phyloP scores from a whole-genome alignment of 2,888 invertebrate genomes.

The Hyposoter dolosus region DNA sequence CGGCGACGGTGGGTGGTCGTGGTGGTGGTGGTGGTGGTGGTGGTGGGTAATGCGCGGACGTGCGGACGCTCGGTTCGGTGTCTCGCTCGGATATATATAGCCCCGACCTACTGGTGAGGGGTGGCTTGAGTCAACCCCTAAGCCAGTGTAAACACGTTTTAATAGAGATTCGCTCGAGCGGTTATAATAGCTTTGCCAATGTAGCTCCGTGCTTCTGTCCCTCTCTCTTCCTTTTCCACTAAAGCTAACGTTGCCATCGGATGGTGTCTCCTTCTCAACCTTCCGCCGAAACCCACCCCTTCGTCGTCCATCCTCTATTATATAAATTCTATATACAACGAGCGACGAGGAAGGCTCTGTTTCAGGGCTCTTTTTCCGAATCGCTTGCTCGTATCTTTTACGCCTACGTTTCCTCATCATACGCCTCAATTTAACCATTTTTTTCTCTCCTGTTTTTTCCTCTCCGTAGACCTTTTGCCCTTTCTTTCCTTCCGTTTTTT shows the following conservation, averaged over 20 bases:
- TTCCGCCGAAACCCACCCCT: conserved; percentile 13
- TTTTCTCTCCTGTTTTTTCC: conserved; percentile 1
- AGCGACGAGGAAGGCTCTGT: neutral
- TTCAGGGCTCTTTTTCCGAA: conserved; percentile 48
- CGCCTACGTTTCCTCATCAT: conserved; percentile 58
- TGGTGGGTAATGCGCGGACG: conserved; percentile 58
- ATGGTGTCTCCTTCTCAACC: conserved; percentile 38
- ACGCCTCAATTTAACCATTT: conserved; percentile 11
- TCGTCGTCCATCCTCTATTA: conserved; percentile 55
- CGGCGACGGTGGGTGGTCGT: neutral
- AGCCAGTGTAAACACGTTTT: conserved; percentile 85
- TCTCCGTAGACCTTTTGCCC: conserved; percentile 22
- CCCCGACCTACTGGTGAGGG: conserved; percentile 70
- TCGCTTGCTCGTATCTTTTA: conserved; percentile 67
- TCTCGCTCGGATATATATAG: conserved; percentile 14
- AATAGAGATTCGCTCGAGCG: conserved; percentile 85
- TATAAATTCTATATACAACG: conserved; percentile 52
- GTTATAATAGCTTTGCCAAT: conserved; percentile 85
- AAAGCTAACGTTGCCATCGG: conserved; percentile 53
- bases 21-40: conserved; percentile 9
- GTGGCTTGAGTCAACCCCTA: conserved; percentile 85
- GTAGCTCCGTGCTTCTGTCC: conserved; percentile 76
- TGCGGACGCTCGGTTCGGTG: conserved; percentile 55
- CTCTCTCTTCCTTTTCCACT: conserved; percentile 71
- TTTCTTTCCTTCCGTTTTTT: conserved; percentile 20